These are phyloP conservation scores for Ochropleura leucogaster DNA, from an alignment of 2,888 invertebrate genomes.

Conservation along the genomic window DNA sequence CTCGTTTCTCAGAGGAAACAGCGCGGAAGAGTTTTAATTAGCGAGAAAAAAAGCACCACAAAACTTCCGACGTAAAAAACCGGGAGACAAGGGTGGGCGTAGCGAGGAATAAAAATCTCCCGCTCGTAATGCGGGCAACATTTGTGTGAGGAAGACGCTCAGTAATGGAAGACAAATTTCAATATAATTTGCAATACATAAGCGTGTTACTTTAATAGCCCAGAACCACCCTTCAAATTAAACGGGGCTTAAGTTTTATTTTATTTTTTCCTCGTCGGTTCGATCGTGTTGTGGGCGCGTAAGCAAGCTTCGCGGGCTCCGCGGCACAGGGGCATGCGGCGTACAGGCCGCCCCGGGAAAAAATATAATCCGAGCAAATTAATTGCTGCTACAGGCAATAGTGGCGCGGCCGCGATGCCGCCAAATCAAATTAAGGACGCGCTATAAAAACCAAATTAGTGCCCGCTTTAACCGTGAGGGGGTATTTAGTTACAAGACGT, in stretches of 20 bases:
- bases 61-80: slow-evolving; percentile 89
- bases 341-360: slow-evolving; percentile 81
- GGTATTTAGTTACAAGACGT: slow-evolving; percentile 91
- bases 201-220: slow-evolving; percentile 91
- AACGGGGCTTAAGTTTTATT: slow-evolving; percentile 91
- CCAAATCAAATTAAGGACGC: slow-evolving; percentile 91
- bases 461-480: slow-evolving; percentile 90
- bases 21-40: slow-evolving; percentile 91
- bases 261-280: slow-evolving; percentile 88
- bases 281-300: slow-evolving; percentile 83
- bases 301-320: slow-evolving; percentile 70
- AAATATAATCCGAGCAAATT: slow-evolving; percentile 91
- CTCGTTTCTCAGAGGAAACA: slow-evolving; percentile 89
- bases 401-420: slow-evolving; percentile 89
- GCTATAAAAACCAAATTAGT: slow-evolving; percentile 91
- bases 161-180: slow-evolving; percentile 91
- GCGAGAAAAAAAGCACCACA: slow-evolving; percentile 89
- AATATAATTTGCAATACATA: slow-evolving; percentile 91
- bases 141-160: slow-evolving; percentile 90
- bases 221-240: slow-evolving; percentile 91
- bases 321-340: slow-evolving; percentile 33
- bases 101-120: slow-evolving; percentile 88
- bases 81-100: slow-evolving; percentile 89
- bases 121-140: slow-evolving; percentile 90
- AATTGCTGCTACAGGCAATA: slow-evolving; percentile 90